Base-by-base conservation (phyloP, 2,888 invertebrate genomes). In the Andrena camellia region DNA sequence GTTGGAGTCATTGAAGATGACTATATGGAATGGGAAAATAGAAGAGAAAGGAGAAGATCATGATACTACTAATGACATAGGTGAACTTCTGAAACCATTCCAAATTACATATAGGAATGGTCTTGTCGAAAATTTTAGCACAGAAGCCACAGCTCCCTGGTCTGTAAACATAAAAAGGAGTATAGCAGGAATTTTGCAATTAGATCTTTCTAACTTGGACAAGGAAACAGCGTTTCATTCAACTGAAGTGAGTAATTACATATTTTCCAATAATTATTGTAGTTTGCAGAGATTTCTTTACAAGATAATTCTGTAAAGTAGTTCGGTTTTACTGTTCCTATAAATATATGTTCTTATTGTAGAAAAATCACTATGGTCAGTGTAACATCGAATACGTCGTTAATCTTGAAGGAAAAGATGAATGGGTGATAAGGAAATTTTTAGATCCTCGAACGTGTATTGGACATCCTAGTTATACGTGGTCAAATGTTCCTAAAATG, bases 91-190 rank as follows among this genome's bases (percentile, higher is more conserved):
- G 66, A 92, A 90, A 73, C 92, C 93, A 35, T 94, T 94, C 73
- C 90, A 90, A 80, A 85, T 93, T 4, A 84, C 86, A 6, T 92
- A 93, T 57, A 88, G 87, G 13, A 87, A 87, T 76, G 94, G 94
- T 2, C 88, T 92, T 8, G 80, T 92, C 6, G 87, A 92, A 83
- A 93, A 93, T 88, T 92, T 94, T 31, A 94, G 91, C 60, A 87
- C 90, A 8, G 91, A 91, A 82, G 70, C 79, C 35, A 96, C 96
- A 23, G 81, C 82, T 87, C 95, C 96, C 0, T 97, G 97, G 97
- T 95, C 96, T 0, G 95, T 95, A 29, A 97, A 97, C 90, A 95
- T 97, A 74, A 97, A 97, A 90, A 94, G 96, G 67, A 96, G 96
- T 0, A 94, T 97, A 62, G 96, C 96, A 0, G 95, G 96, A 20